Evolutionary conservation across 2,888 invertebrate species (phyloP).

Genomic region (Campoletis raptor): DNA sequence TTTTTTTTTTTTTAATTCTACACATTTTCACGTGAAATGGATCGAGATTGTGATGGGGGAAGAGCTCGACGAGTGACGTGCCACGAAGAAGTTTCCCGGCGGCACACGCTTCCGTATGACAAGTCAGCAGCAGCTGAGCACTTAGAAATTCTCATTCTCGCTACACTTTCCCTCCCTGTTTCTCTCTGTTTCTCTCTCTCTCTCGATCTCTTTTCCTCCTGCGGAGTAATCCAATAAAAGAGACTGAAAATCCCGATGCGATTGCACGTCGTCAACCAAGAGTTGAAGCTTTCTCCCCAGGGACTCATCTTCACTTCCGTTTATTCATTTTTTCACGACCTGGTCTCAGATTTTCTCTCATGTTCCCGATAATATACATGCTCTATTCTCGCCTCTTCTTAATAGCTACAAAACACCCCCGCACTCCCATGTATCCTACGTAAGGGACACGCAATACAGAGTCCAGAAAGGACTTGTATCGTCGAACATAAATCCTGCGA

Average conservation of each 20-base stretch:
- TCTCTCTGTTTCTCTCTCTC: constrained; percentile 25
- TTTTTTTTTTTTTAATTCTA: constrained; percentile 20
- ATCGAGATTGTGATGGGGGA: constrained; percentile 50
- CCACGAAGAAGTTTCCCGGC: constrained; percentile 51
- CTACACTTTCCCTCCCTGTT: constrained; percentile 54
- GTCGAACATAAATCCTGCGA: constrained; percentile 25
- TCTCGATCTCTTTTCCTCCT: not conserved
- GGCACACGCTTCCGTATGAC: constrained; percentile 72
- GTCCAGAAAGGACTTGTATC: not conserved
- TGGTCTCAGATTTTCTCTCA: constrained; percentile 49
- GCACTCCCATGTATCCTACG: constrained; percentile 8
- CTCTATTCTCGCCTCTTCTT: constrained; percentile 46
- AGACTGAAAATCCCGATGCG: constrained; percentile 42
- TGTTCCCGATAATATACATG: constrained; percentile 62
- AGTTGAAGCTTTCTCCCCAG: constrained; percentile 67
- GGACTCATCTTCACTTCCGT: constrained; percentile 79
- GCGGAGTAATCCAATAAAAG: constrained; percentile 15
- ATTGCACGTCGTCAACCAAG: constrained; percentile 39
- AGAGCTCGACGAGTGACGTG: constrained; percentile 35
- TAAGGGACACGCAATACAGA: constrained; percentile 11
- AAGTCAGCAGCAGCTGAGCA: constrained; percentile 82
- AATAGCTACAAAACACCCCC: constrained; percentile 29
- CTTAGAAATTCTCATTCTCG: constrained; percentile 74
- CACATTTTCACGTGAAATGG: constrained; percentile 10
- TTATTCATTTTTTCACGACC: constrained; percentile 56